Conservation (phyloP, 2,888 invertebrate genomes). For the Lithophane leautieri region DNA sequence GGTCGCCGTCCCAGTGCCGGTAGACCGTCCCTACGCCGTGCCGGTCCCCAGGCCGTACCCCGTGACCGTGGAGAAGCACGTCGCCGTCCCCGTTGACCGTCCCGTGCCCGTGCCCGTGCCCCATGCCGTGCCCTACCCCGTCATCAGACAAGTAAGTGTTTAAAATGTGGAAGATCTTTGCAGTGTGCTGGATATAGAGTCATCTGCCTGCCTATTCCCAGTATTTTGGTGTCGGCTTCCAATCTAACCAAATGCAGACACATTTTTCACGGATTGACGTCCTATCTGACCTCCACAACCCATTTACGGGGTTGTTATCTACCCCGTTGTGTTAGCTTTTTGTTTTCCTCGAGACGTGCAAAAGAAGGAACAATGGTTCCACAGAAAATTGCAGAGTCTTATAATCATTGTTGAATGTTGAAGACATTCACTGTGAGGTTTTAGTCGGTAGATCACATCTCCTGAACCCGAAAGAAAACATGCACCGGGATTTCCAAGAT, state of each 20-base stretch:
- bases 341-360: background rate
- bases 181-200: background rate
- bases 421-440: background rate
- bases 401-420: background rate
- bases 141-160: conserved; percentile 83
- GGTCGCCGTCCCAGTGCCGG: conserved; percentile 87
- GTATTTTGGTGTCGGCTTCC: no score
- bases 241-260: no score
- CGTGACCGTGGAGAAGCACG: conserved; percentile 86
- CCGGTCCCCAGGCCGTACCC: conserved; percentile 88
- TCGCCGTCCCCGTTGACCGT: conserved; percentile 89
- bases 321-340: background rate
- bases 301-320: no score
- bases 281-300: no score
- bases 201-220: no score
- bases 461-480: background rate
- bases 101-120: conserved; percentile 86
- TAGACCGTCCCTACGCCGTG: conserved; percentile 89
- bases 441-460: background rate
- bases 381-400: background rate
- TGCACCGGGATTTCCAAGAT: no score
- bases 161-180: background rate
- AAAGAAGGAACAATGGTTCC: background rate
- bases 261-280: no score
- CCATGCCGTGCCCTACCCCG: conserved; percentile 85